Evolutionary conservation across 2,888 invertebrate genomes (phyloP), one percentile per base, ranked within the genome.

Genomic region (Lathronympha strigana): DNA sequence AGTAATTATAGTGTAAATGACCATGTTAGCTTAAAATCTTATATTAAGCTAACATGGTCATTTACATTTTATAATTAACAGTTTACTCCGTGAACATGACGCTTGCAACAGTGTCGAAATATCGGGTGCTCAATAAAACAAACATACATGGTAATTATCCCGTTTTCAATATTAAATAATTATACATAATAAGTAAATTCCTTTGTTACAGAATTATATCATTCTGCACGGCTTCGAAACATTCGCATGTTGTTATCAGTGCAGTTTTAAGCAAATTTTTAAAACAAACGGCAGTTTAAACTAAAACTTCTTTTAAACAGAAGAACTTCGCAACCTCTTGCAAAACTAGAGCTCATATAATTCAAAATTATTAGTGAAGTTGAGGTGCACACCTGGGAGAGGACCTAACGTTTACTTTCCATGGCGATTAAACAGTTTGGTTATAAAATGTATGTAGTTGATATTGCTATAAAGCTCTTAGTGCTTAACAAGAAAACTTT

Each of bases 301-400:
- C 31, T 21, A 43, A 78, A 73, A 71, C 73, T 81, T 81, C 79
- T 78, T 80, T 77, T 78, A 78, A 71, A 81, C 79, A 80, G 77
- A 77, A 78, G 80, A 83, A 83, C 80, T 86, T 84, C 71, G 72
- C 76, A 77, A 77, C 80, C 81, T 78, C 76, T 78, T 77, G 80
- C 78, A 72, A 76, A 75, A 74, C 77, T 76, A 76, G 79, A 75
- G 76, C 80, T 77, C 76, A 71, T 76, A 83, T 86, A 85, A 86
- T 85, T 86, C 85, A 84, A 84, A 81, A 81, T 84, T 84, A 86
- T 86, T 84, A 81, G 79, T 76, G 83, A 86, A 85, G 81, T 86
- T 79, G 71, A 72, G 74, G 73, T 74, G 77, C 74, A 77, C 75
- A 83, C 83, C 84, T 85, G 82, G 81, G 83, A 23, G 8, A 47